Evolutionary conservation across 2,888 invertebrate species (phyloP), one percentile per base, ranked within the genome.

Genomic region (Smittia sp.): DNA sequence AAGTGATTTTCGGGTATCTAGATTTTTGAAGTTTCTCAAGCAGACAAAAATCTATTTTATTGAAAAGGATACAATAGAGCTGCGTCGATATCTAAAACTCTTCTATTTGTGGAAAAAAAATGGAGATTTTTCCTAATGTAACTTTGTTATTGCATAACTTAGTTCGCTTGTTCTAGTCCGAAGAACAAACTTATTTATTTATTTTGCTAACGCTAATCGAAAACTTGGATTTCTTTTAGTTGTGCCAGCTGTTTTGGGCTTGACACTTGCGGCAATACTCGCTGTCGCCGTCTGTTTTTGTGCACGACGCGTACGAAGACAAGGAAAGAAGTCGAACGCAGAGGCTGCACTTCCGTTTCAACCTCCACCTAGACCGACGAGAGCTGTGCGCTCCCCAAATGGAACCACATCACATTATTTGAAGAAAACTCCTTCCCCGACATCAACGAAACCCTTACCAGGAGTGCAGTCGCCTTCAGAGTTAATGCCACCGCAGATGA

Each of bases 401-500:
- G 91, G 91, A 13, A 88, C 88, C 76, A 89, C 89, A 27, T 85
- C 86, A 25, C 93, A 94, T 81, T 94, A 94, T 82, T 83, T 95
- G 80, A 94, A 94, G 85, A 96, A 96, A 83, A 93, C 92, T n/a
- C 94, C 95, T 0, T 93, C 94, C 75, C 94, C 95, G 0, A 93
- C 94, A 3, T 85, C 88, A 76, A 84, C 83, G 38, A 86, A 75
- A 85, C 88, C 76, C 74, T 79, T 18, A 78, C 84, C 54, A 75
- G 77, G 77, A 9, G 46, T 52, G 74, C 24, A 73, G 58, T 22
- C 75, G 74, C 20, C 75, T 68, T 15, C 74, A 39, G 54, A 67
- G 7, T 66, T 66, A 1, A 13, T 52, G 38, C 74, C 52, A 52
- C 72, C 27, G 6, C 72, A 58, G 67, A 27, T 70, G 63, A 39